These are phyloP conservation scores for Takifugu rubripes DNA, from an alignment of 2,797 vertebrate species.

Conservation along the genomic window DNA sequence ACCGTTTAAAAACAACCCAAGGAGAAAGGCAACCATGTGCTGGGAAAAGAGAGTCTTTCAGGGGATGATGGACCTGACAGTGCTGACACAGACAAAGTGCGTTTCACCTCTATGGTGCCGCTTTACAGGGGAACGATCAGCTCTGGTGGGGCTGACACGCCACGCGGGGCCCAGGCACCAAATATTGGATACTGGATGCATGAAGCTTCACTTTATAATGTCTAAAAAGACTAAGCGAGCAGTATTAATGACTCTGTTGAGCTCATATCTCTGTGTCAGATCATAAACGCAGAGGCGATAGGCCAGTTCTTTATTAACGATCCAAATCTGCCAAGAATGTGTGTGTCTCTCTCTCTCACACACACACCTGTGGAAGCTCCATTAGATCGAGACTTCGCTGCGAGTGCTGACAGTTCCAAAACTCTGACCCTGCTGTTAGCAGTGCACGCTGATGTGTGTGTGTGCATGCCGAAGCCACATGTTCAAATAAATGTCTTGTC, in stretches of 20 bases:
- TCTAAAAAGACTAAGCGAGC: constrained; percentile 38
- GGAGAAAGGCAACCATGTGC: constrained; percentile 15
- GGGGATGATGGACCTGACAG: constrained; percentile 30
- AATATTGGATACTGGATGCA: constrained; percentile 13
- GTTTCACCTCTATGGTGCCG: constrained; percentile 30
- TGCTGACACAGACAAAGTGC: constrained; percentile 54
- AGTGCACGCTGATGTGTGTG: neutral
- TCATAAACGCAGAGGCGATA: constrained; percentile 34
- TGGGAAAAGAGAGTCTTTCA: constrained; percentile 32
- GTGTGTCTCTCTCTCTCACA: neutral
- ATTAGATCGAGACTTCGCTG: constrained; percentile 57
- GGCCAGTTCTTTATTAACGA: neutral
- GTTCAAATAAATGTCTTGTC: constrained; percentile 68
- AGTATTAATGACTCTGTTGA: constrained; percentile 24
- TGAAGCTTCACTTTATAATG: constrained; percentile 31
- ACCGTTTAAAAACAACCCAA: constrained; percentile 38
- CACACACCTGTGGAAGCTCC: constrained; percentile 24
- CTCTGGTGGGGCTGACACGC: constrained; percentile 47
- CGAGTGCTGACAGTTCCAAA: constrained; percentile 57
- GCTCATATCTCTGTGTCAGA: constrained; percentile 31
- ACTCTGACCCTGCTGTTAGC: constrained; percentile 56
- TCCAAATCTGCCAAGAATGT: neutral
- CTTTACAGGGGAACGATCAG: constrained; percentile 40
- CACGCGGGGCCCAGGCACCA: constrained; percentile 3
- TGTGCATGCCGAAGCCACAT: constrained; percentile 18